Evolutionary conservation across 2,888 invertebrate species (phyloP).

Genomic region (Zygaena filipendulae): DNA sequence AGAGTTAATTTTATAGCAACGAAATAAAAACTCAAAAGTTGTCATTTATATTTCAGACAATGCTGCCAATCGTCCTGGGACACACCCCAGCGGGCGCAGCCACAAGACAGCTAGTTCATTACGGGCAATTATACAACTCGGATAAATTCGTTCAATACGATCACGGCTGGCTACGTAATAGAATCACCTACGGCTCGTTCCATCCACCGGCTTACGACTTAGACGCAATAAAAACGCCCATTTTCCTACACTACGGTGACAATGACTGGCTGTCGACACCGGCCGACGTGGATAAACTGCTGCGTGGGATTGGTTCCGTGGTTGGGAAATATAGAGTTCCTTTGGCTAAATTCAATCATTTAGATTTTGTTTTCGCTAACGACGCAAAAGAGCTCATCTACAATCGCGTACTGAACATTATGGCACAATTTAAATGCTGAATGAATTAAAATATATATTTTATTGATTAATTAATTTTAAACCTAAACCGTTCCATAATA

Average conservation of each 20-base stretch:
- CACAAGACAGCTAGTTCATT: constrained; percentile 59
- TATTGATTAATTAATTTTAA: no score
- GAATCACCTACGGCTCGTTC: constrained; percentile 47
- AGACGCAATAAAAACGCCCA: constrained; percentile 45
- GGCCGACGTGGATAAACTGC: constrained; percentile 46
- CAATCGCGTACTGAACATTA: constrained; percentile 51
- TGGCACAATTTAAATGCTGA: constrained; percentile 37
- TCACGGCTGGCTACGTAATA: constrained; percentile 49
- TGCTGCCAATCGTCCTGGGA: constrained; percentile 56
- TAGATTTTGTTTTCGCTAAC: constrained; percentile 69
- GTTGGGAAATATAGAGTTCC: constrained; percentile 58
- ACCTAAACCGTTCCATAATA: no score
- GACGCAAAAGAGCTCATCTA: constrained; percentile 71
- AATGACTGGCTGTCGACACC: constrained; percentile 62
- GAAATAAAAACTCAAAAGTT: no score
- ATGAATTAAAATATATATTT: constrained; percentile 9
- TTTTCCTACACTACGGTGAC: constrained; percentile 60
- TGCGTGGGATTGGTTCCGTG: constrained; percentile 40
- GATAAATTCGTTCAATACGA: constrained; percentile 62
- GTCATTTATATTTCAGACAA: constrained; percentile 52
- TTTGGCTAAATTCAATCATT: constrained; percentile 57
- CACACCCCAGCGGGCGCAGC: constrained; percentile 64
- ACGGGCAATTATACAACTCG: constrained; percentile 51
- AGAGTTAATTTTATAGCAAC: no score
- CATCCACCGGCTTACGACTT: constrained; percentile 62